A percentile compares a stretch with the other conserved stretches of the same genome.
phyloP scores from a whole-genome alignment of 2,113 vertebrate genomes.

The Elgaria multicarinata region DNA sequence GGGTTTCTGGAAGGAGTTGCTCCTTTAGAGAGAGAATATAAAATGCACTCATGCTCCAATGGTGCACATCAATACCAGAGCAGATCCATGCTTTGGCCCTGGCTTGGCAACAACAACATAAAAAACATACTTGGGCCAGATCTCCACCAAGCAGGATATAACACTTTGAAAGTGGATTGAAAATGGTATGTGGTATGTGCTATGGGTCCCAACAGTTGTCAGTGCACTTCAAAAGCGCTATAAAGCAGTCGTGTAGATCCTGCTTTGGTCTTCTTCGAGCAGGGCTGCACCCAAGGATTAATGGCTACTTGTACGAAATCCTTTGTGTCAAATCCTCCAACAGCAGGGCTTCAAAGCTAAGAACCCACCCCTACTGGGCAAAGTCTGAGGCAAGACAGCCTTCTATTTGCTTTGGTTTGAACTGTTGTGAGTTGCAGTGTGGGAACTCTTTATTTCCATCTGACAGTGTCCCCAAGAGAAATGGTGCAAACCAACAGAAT shows the following conservation, averaged over 20 bases:
- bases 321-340: background rate
- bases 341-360: background rate
- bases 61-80: background rate
- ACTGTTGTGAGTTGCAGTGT: background rate
- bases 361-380: background rate
- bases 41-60: background rate
- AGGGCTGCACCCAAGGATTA: background rate
- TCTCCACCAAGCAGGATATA: no score
- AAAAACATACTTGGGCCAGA: no score
- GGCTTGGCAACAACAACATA: no score
- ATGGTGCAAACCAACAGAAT: background rate
- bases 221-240: no score
- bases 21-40: background rate
- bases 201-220: no score
- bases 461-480: background rate
- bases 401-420: background rate
- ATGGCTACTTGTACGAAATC: background rate
- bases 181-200: no score
- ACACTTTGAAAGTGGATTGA: no score
- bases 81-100: background rate
- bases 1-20: constrained; percentile 29
- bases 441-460: background rate
- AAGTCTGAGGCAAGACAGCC: background rate
- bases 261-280: background rate
- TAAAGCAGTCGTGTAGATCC: no score